These are phyloP conservation scores for Tryphoninae sp. DNA, from an alignment of 2,888 invertebrate species.

Conservation along the genomic window DNA sequence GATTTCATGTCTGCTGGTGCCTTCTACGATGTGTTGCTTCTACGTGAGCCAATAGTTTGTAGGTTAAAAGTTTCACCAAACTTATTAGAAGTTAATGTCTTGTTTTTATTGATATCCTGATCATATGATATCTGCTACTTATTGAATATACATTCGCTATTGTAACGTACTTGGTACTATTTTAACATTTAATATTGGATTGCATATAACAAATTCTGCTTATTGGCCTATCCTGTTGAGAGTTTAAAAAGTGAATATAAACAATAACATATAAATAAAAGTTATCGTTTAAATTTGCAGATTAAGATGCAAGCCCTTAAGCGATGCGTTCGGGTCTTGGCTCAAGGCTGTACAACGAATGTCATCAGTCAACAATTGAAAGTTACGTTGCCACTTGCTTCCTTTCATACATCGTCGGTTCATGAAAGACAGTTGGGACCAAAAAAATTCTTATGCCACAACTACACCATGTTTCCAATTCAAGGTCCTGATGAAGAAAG, in stretches of 20 bases:
- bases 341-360: conserved; percentile 34
- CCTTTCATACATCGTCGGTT: conserved; percentile 66
- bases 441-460: conserved; percentile 85
- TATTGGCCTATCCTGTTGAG: not conserved
- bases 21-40: too few relatives aligned
- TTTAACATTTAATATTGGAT: not conserved
- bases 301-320: conserved; percentile 65
- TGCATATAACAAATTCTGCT: not conserved
- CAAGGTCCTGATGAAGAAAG: conserved; percentile 88
- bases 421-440: conserved; percentile 76
- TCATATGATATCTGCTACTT: not conserved
- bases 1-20: not conserved
- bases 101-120: not conserved
- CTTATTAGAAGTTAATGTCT: not conserved
- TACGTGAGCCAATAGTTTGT: not conserved
- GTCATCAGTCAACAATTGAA: conserved; percentile 38
- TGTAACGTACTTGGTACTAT: not conserved
- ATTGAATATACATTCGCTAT: not conserved
- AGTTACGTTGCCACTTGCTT: conserved; percentile 25
- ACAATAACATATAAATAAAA: not conserved
- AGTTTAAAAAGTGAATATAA: conserved; percentile 2
- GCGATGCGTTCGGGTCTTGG: conserved; percentile 51
- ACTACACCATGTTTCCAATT: conserved; percentile 91
- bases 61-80: not conserved
- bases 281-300: not conserved